Evolutionary conservation across 2,113 vertebrate species (phyloP), one percentile per base, ranked within the genome.

Genomic region (Lonchura striata): DNA sequence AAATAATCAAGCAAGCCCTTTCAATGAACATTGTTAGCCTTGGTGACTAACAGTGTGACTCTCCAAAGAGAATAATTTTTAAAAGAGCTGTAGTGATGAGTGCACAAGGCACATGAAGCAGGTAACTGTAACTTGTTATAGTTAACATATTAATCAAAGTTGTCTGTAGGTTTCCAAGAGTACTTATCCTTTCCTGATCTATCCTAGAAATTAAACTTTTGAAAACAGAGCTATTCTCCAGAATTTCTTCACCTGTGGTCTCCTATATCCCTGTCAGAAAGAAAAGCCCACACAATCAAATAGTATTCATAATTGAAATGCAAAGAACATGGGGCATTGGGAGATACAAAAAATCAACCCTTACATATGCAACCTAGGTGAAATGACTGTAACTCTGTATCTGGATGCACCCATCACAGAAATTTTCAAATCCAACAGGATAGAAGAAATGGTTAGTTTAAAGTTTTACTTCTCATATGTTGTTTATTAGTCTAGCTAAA

Each of bases 291-390:
- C 1, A 3, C 0, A 0, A 15, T 33, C 16, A 10, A 65, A n/a
- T 25, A 10, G 19, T 8, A 42, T 19, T 33, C 13, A 8, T 15
- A 52, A 35, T 1, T 31, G 33, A 30, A 81, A 53, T 1, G 1
- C 30, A 35, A 20, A 76, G 8, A 49, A 56, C 1, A 0, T 13
- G 8, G 21, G 35, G 24, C n/a, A 63, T 7, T 10, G 16, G 13
- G 13, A 81, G 11, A 66, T 19, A 9, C 5, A 52, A 56, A 60
- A 84, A 78, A 69, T 25, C 35, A 52, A 35, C 23, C 8, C n/a
- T 39, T 50, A 21, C 2, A 5, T 16, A 33, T 0, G 10, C 21
- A 33, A n/a, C 15, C 47, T 65, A 25, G 0, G 0, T 52, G n/a
- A 66, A 63, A 66, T 31, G 15, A 24, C 12, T 70, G 15, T 49